These are phyloP conservation scores for Amiota communis DNA, from an alignment of 2,888 invertebrate genomes.

Conservation along the genomic window DNA sequence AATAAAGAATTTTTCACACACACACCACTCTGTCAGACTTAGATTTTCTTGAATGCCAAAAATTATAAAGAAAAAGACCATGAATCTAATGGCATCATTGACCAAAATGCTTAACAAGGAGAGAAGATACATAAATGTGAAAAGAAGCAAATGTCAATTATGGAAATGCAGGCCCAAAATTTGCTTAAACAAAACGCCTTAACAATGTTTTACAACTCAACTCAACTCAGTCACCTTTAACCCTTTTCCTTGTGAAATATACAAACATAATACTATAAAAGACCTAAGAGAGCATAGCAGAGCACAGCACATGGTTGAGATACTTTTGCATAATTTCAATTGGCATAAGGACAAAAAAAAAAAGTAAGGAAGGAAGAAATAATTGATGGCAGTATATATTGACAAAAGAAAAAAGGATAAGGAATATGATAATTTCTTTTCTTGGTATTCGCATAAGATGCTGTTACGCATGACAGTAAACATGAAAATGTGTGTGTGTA, in stretches of 20 bases:
- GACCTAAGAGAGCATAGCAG: not conserved
- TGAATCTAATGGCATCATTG: not conserved
- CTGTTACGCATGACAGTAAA: too few species aligned
- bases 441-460: too few species aligned
- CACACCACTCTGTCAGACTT: not conserved
- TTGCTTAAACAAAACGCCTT: slow-evolving; percentile 23
- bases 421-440: too few species aligned
- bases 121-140: not conserved
- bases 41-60: slow-evolving; percentile 10
- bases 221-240: not conserved
- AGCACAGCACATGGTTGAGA: not conserved
- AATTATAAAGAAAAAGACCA: slow-evolving; percentile 9
- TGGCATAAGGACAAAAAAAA: not conserved
- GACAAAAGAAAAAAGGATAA: not conserved
- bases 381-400: not conserved
- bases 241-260: not conserved
- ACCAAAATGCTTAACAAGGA: too few species aligned
- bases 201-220: not conserved
- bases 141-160: slow-evolving; percentile 13
- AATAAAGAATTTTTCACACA: slow-evolving; percentile 19
- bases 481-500: too few species aligned
- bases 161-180: not conserved
- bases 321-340: slow-evolving; percentile 18
- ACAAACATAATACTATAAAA: not conserved
- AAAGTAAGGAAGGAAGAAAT: not conserved